Conservation (phyloP, 2,113 vertebrate genomes). For the Procapra przewalskii region DNA sequence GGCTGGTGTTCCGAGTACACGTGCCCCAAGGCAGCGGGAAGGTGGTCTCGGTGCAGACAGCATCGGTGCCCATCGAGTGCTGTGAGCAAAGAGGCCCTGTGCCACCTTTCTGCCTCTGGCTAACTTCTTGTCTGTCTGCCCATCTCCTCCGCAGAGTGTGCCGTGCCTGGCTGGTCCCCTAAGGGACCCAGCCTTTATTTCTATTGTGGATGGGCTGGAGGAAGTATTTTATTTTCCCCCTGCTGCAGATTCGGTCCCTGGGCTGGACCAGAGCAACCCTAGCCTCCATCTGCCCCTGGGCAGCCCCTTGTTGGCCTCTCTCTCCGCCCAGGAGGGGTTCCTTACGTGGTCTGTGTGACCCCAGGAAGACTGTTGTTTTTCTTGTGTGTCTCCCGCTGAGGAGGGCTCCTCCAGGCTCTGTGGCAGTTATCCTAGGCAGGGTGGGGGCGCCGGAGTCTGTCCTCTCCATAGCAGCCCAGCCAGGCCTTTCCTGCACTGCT, state of each 20-base stretch:
- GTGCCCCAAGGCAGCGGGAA: constrained; percentile 87
- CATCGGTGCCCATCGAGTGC: constrained; percentile 93
- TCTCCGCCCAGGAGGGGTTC: background rate
- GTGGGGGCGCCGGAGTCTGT: background rate
- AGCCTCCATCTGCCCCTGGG: background rate
- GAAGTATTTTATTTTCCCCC: background rate
- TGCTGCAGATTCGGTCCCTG: background rate
- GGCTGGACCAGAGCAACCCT: background rate
- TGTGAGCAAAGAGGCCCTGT: constrained; percentile 83
- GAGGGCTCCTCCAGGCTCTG: background rate
- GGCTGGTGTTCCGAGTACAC: constrained; percentile 90
- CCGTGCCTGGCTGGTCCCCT: background rate
- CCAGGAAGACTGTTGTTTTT: background rate
- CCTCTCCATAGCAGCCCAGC: background rate
- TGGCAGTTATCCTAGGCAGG: background rate
- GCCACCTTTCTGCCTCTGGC: background rate
- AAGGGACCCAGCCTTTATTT: background rate
- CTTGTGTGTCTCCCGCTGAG: background rate
- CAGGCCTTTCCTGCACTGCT: background rate
- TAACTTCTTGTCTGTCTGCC: background rate
- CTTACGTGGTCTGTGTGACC: background rate
- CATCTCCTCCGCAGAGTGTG: background rate
- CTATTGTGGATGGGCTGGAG: background rate
- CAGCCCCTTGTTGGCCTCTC: background rate
- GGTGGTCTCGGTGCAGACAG: constrained; percentile 89